Conservation (phyloP, 1,140 invertebrate genomes). For the Pachyrhynchus sulphureomaculatus region DNA sequence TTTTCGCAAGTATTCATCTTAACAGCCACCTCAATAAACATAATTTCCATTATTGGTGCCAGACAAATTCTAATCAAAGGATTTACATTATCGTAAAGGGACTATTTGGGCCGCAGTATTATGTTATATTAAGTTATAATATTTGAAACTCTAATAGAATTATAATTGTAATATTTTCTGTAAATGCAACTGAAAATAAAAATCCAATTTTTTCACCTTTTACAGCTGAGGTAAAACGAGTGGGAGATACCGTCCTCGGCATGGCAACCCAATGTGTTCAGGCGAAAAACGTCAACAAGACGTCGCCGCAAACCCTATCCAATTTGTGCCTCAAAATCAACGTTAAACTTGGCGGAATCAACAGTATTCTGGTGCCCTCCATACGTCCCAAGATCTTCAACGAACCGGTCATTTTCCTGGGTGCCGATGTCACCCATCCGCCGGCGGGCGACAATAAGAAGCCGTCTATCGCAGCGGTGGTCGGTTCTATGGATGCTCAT, state of each 20-base stretch:
- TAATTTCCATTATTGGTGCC: too few species aligned
- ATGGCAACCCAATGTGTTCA: slow-evolving; percentile 99
- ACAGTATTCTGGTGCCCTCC: slow-evolving; percentile 96
- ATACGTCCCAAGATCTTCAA: slow-evolving; percentile 96
- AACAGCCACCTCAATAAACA: too few species aligned
- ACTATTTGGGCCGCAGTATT: too few species aligned
- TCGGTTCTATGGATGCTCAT: slow-evolving; percentile 99
- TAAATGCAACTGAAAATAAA: too few species aligned
- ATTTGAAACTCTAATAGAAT: too few species aligned
- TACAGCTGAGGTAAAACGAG: slow-evolving; percentile 99
- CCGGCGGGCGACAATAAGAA: slow-evolving; percentile 99
- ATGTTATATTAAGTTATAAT: too few species aligned
- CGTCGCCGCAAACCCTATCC: slow-evolving; percentile 97
- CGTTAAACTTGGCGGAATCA: slow-evolving; percentile 99
- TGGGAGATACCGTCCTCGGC: slow-evolving; percentile 97
- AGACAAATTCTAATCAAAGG: too few species aligned
- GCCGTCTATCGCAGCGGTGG: slow-evolving; percentile 97
- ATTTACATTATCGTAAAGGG: too few species aligned
- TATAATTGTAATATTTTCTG: too few species aligned
- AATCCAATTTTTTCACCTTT: too few species aligned
- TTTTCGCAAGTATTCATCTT: too few species aligned
- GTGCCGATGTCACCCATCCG: slow-evolving; percentile 99
- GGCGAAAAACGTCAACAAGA: slow-evolving; percentile 99
- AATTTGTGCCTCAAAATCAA: slow-evolving; percentile 99
- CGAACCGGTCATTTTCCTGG: slow-evolving; percentile 98